Base-by-base conservation (phyloP, 2,113 vertebrate genomes). In the Syngnathus typhle region DNA sequence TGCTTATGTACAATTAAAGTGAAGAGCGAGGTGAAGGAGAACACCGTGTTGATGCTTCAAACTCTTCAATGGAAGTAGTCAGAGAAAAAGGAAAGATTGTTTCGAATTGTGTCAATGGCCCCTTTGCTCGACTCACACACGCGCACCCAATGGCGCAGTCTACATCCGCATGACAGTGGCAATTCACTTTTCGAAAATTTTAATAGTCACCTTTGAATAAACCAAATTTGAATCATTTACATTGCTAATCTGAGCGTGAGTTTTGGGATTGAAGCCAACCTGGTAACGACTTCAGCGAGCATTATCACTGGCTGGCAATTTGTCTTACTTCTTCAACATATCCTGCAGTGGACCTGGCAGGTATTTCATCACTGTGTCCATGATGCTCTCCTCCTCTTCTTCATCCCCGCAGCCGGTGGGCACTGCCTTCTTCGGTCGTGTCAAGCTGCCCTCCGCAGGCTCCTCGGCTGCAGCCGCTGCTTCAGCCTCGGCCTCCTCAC, bases 341-440 rank as follows among this genome's bases (percentile, higher is more conserved):
- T 98, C 97, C 86, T 99, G 97, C 82, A 99, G 92, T 0, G 96
- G 96, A 59, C 96, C 96, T 0, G 97, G 97, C 82, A 99, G 95
- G 85, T 97, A 99, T 84, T 98, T 99, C 91, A 99, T 96, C 87
- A 99, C 92, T 54, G 94, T 96, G 91, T 98, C 97, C 87, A 99
- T 93, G 92, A 99, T 98, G 92, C 96, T 96, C 72, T 97, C 96
- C 65, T 95, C 94, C n/a, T 98, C 97, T n/a, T 91, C 91, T 3
- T 92, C 91, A 13, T 92, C 91, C 0, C 91, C 91, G 6, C 91
- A 92, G 77, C 91, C 91, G 1, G 89, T 74, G 1, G 91, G 91
- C 58, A 92, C 91, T 0, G 93, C 92, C 79, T 96, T 97, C 86
- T 99, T 99, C 39, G 95, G 94, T 70, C 95, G 91, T 0, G 96